Base-by-base conservation (phyloP, 2,888 invertebrate genomes). In the Temnothorax rugatulus region DNA sequence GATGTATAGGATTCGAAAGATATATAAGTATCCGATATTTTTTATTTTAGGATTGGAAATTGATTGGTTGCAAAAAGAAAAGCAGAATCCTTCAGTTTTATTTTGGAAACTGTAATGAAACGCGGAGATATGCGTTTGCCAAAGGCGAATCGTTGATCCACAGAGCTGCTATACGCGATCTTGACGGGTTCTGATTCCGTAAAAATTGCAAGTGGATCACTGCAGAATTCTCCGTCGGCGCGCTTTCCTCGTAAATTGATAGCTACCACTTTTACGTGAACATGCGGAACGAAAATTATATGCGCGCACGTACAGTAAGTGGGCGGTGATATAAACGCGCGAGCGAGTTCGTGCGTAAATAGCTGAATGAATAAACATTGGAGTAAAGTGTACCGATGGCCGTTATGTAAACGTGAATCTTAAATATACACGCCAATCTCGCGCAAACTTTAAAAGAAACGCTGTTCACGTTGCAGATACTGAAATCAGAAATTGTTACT, bases 201-300 rank as follows among this genome's bases (percentile, higher is more conserved):
- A 79, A 79, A 69, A 83, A 52, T 75, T 50, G 68, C 66, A 68
- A 83, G 84, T 84, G 84, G 83, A 84, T 87, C 87, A 82, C 54
- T n/a, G 74, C 15, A 4, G 11, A 61, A n/a, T 59, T 74, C 68
- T 64, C 57, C 41, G 34, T 77, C 85, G 87, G 64, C 29, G 29
- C 29, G 29, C 66, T 82, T 63, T 38, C 29, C 18, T 18, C 50
- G n/a, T 18, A 54, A 52, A 76, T 47, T 54, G 47, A 47, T 61
- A 57, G 74, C 84, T 77, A 66, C 64, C 71, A 77, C 84, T 87
- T 86, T 87, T 84, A 64, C 57, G 73, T 74, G 66, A 79, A 71
- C 68, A 74, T 38, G 74, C 76, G 76, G 84, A 88, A 89, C 82
- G 86, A 84, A 83, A 87, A 88, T 87, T 86, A 84, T 69, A 84